These are phyloP conservation scores for Parauchenoglanis ngamensis DNA, from an alignment of 2,797 vertebrate genomes.

Conservation along the genomic window DNA sequence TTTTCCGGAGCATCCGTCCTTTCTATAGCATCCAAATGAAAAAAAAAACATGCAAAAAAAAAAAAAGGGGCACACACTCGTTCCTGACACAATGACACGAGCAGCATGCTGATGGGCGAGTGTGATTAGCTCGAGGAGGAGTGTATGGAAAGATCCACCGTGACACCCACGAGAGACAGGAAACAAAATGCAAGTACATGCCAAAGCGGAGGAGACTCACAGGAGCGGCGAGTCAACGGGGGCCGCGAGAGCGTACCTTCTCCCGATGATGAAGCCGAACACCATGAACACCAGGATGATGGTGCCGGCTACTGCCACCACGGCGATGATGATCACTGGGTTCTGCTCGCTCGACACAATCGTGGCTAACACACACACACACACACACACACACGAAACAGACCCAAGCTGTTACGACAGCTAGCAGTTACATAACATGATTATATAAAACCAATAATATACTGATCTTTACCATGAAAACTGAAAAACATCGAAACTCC, in stretches of 20 bases:
- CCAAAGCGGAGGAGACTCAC: slow-evolving; percentile 81
- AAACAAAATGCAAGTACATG: slow-evolving; percentile 70
- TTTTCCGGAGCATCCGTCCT: neutral
- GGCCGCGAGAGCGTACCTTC: slow-evolving; percentile 88
- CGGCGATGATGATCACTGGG: slow-evolving; percentile 97
- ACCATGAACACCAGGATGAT: slow-evolving; percentile 99
- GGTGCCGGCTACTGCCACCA: slow-evolving; percentile 97
- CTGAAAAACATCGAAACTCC: neutral
- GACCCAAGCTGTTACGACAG: neutral
- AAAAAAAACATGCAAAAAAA: slow-evolving; percentile 42
- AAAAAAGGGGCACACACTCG: slow-evolving; percentile 45
- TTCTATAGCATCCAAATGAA: neutral
- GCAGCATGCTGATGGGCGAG: slow-evolving; percentile 59
- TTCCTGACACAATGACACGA: slow-evolving; percentile 33
- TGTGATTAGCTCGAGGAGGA: slow-evolving; percentile 30
- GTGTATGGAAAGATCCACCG: slow-evolving; percentile 64
- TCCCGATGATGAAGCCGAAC: slow-evolving; percentile 98
- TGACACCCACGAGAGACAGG: slow-evolving; percentile 68
- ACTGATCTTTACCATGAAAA: neutral
- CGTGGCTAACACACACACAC: slow-evolving; percentile 76
- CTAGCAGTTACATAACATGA: neutral
- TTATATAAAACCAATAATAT: neutral
- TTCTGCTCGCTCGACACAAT: slow-evolving; percentile 97
- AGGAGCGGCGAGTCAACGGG: slow-evolving; percentile 83
- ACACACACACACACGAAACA: slow-evolving; percentile 3